These are phyloP conservation scores for Vespertilio murinus DNA, from an alignment of 2,797 vertebrate species.

Conservation along the genomic window DNA sequence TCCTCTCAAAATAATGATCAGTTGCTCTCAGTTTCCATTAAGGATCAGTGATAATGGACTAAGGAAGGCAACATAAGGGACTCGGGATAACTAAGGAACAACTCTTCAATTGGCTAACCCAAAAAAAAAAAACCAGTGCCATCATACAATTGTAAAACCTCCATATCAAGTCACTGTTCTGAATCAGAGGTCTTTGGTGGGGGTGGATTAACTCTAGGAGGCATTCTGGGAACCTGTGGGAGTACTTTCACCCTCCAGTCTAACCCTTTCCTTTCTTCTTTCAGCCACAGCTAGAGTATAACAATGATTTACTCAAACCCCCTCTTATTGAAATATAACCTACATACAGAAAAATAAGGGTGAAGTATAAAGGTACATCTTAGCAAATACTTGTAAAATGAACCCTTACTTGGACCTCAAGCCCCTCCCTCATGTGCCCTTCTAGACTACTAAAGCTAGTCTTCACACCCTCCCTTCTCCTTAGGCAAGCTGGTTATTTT, in stretches of 20 bases:
- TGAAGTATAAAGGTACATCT: background rate
- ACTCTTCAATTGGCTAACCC: background rate
- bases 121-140: background rate
- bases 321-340: constrained; percentile 15
- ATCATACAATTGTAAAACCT: background rate
- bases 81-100: constrained; percentile 21
- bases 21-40: constrained; percentile 20
- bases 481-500: constrained; percentile 38
- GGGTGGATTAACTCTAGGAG: background rate
- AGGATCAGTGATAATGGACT: background rate
- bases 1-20: constrained; percentile 25
- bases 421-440: background rate
- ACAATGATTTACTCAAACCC: constrained; percentile 29
- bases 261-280: constrained; percentile 24
- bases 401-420: background rate
- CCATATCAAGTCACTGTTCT: background rate
- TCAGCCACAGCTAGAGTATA: background rate
- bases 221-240: background rate
- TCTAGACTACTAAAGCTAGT: background rate
- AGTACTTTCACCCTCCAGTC: background rate
- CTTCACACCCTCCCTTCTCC: background rate
- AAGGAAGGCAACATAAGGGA: background rate
- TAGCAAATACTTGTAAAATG: background rate
- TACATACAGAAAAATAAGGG: background rate
- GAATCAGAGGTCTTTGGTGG: background rate